Evolutionary conservation across 2,797 vertebrate species (phyloP), one percentile per base, ranked within the genome.

Genomic region (Pangasius larnaudii): DNA sequence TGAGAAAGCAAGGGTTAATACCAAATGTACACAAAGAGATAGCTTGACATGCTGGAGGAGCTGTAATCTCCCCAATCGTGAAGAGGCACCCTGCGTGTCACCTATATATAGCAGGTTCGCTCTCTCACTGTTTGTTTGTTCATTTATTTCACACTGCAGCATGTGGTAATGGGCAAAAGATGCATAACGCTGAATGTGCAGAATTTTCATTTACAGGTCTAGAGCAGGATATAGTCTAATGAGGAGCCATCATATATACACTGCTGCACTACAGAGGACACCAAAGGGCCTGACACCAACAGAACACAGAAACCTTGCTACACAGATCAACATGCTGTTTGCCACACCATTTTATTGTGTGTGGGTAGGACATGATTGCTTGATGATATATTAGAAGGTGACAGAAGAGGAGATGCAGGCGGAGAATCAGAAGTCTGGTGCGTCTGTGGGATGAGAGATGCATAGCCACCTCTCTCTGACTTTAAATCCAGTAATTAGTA

Each of bases 51-150:
- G 85, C 92, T 90, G 90, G 90, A 93, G 92, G 88, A 91, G 89
- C 87, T 89, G 90, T 93, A 93, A 94, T 93, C 92, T 90, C 92
- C 63, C 89, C 91, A 92, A 88, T 92, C 83, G 79, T 86, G 85
- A 85, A 72, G 69, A 82, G 86, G 24, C 46, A 42, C 85, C 75
- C 87, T 85, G 85, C 71, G 13, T 79, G 59, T 89, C 90, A 81
- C 71, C 90, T 95, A 93, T 90, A 93, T 94, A 94, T 94, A 94
- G 93, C 91, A 82, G 79, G 77, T 78, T 69, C 51, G 74, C 88
- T 88, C 63, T 56, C 53, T 33, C 79, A 58, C 85, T 75, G 84
- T 90, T 86, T 88, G 91, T 88, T 61, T 88, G 27, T 85, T 84
- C 58, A 72, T 84, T 85, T 33, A 78, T 75, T 79, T 85, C 83